phyloP scores from a whole-genome alignment of 2,113 vertebrate genomes.

The Neodon shergylaensis region DNA sequence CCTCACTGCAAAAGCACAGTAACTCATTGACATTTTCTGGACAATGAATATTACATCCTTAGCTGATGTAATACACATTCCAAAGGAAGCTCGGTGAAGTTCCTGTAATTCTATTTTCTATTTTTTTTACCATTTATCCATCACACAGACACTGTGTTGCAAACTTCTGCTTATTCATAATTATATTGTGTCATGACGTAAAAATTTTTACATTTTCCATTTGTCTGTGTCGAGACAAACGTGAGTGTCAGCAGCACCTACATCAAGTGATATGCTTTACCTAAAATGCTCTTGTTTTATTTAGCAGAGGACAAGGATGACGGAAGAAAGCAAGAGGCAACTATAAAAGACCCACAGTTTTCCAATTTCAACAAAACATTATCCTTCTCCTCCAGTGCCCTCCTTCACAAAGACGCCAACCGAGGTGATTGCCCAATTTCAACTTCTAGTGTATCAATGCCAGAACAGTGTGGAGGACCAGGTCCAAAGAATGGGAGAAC shows the following conservation, averaged over 20 bases:
- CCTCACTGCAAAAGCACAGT: constrained; percentile 87
- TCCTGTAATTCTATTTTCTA: constrained; percentile 81
- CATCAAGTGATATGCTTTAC: background rate
- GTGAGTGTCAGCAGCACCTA: constrained; percentile 67
- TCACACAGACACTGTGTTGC: constrained; percentile 85
- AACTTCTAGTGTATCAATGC: background rate
- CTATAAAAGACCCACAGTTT: constrained; percentile 67
- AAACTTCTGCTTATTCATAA: constrained; percentile 87
- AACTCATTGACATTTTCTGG: constrained; percentile 91
- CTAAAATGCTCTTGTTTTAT: constrained; percentile 80
- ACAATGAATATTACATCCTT: constrained; percentile 90
- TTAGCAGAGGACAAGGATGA: constrained; percentile 78
- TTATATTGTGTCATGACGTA: constrained; percentile 89
- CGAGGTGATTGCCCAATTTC: constrained; percentile 25
- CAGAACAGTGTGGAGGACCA: constrained; percentile 62
- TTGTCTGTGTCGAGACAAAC: constrained; percentile 90
- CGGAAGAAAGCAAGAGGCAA: constrained; percentile 65
- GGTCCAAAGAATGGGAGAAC: constrained; percentile 40
- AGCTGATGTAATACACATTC: constrained; percentile 89
- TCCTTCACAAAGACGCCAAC: constrained; percentile 59
- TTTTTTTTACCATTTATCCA: constrained; percentile 85
- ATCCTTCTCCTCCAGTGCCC: constrained; percentile 70
- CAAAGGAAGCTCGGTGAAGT: constrained; percentile 82
- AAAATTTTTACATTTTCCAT: constrained; percentile 91
- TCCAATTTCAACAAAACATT: constrained; percentile 67